Conservation (phyloP, 2,797 vertebrate genomes). For the Lates japonicus region DNA sequence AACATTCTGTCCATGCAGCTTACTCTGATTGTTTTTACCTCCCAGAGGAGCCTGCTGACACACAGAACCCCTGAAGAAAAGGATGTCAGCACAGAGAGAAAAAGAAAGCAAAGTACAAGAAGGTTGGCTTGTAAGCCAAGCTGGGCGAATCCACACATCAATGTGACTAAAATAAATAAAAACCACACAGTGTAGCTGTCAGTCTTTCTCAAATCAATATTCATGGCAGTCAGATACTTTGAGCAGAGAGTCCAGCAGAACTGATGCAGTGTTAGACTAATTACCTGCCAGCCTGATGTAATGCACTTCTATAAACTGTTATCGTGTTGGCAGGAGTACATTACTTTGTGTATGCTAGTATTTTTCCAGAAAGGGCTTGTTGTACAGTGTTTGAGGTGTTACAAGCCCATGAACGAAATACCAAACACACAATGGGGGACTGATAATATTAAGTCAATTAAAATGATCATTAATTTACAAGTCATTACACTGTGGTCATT, state of each 20-base stretch:
- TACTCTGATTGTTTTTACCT: conserved; percentile 73
- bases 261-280: background rate
- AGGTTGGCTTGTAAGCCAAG: conserved; percentile 60
- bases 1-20: conserved; percentile 64
- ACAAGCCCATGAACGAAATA: background rate
- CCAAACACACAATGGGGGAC: background rate
- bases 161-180: background rate
- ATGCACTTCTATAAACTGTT: background rate
- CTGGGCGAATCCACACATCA: conserved; percentile 21
- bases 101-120: conserved; percentile 79
- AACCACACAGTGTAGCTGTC: background rate
- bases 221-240: background rate
- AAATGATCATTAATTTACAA: background rate
- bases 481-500: background rate
- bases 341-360: background rate
- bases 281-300: background rate
- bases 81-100: conserved; percentile 65
- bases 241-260: background rate
- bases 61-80: conserved; percentile 70
- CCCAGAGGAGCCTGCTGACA: conserved; percentile 66
- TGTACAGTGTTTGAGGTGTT: background rate
- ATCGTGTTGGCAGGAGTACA: background rate
- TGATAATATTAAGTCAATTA: background rate
- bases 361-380: background rate
- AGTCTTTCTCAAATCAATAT: conserved; percentile 1